Conservation (phyloP, 2,113 vertebrate species). For the Platichthys stellatus region DNA sequence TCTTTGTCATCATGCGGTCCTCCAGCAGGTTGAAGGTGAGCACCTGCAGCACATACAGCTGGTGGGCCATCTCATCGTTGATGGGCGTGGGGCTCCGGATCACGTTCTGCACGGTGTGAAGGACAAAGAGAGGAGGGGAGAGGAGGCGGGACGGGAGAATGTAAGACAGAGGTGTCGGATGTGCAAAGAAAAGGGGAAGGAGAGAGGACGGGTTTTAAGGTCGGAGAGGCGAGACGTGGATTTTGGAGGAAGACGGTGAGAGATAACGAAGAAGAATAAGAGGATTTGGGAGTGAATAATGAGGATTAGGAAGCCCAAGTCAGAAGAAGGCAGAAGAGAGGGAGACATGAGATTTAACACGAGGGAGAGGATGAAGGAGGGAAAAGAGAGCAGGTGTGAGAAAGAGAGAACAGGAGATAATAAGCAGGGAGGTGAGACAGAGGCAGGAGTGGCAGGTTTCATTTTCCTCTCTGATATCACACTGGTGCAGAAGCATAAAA, state of each 20-base stretch:
- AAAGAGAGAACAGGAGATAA: constrained; percentile 39
- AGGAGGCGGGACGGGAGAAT: neutral
- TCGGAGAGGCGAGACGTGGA: constrained; percentile 32
- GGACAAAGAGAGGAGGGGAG: neutral
- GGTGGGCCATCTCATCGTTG: constrained; percentile 98
- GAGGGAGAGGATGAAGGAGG: constrained; percentile 23
- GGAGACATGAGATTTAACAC: constrained; percentile 43
- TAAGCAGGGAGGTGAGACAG: constrained; percentile 16
- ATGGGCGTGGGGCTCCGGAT: constrained; percentile 92
- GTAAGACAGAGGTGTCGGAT: constrained; percentile 15
- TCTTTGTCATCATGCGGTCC: constrained; percentile 99
- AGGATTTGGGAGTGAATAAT: constrained; percentile 47
- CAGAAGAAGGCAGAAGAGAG: constrained; percentile 23
- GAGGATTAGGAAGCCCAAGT: constrained; percentile 37
- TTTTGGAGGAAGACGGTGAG: constrained; percentile 9
- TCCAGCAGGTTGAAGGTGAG: constrained; percentile 97
- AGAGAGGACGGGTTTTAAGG: neutral
- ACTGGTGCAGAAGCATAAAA: constrained; percentile 23
- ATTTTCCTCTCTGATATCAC: constrained; percentile 41
- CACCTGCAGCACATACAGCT: constrained; percentile 97
- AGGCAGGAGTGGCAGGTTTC: constrained; percentile 41
- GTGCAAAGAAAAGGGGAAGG: constrained; percentile 6
- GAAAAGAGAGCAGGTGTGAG: constrained; percentile 39
- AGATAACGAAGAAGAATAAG: constrained; percentile 42
- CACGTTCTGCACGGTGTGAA: constrained; percentile 84